These are phyloP conservation scores for Gymnocephalus cernua DNA, from an alignment of 2,113 vertebrate species.

Conservation along the genomic window DNA sequence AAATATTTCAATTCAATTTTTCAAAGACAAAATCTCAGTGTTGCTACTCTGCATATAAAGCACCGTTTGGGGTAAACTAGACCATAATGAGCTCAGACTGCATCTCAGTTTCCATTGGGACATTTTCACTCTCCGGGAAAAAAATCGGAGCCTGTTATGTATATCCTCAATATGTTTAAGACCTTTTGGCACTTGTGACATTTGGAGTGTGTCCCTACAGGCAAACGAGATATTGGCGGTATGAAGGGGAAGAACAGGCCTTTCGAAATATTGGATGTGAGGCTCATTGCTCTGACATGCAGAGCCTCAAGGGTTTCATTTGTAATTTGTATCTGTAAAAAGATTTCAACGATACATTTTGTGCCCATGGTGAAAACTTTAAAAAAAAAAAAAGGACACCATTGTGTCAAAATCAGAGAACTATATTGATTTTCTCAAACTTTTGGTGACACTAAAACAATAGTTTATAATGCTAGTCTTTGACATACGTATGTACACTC, in stretches of 20 bases:
- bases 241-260: slow-evolving; percentile 31
- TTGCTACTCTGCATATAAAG: too few relatives aligned
- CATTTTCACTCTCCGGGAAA: not conserved
- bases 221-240: slow-evolving; percentile 23
- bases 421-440: not conserved
- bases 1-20: too few relatives aligned
- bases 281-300: slow-evolving; percentile 40
- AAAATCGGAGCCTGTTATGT: slow-evolving; percentile 20
- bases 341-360: slow-evolving; percentile 7
- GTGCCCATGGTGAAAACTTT: not conserved
- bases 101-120: slow-evolving; percentile 10
- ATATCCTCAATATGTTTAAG: slow-evolving; percentile 13
- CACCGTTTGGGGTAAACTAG: not conserved
- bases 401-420: not conserved
- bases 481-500: too few relatives aligned
- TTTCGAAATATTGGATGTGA: slow-evolving; percentile 15
- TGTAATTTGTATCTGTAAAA: not conserved
- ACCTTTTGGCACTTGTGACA: slow-evolving; percentile 42
- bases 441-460: not conserved
- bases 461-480: not conserved
- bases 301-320: slow-evolving; percentile 8
- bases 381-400: not conserved
- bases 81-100: not conserved
- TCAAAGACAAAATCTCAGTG: too few relatives aligned
- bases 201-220: slow-evolving; percentile 31